phyloP scores from a whole-genome alignment of 2,888 invertebrate species.

The Melanostoma scalare region DNA sequence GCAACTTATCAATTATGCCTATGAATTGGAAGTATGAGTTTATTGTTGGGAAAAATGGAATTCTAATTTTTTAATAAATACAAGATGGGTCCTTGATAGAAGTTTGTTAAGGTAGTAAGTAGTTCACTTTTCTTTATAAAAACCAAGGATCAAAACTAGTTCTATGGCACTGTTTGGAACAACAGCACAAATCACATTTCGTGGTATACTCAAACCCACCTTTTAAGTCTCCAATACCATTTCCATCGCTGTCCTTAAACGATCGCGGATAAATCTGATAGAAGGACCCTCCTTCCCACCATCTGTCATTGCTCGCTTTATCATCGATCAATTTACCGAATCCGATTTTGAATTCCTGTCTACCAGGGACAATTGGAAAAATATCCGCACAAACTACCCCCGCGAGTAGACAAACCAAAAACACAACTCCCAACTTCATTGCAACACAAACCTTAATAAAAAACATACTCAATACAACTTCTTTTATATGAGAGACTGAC shows the following conservation, averaged over 20 bases:
- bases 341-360: constrained; percentile 71
- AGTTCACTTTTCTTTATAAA: no score
- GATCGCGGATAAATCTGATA: constrained; percentile 95
- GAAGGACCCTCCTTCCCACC: constrained; percentile 90
- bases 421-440: constrained; percentile 9
- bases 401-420: constrained; percentile 1
- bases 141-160: no score
- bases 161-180: no score
- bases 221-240: constrained; percentile 92
- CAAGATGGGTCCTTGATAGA: no score
- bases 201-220: constrained; percentile 84
- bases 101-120: no score
- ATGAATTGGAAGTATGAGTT: constrained; percentile 21
- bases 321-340: constrained; percentile 31
- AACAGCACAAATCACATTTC: no score
- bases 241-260: constrained; percentile 91
- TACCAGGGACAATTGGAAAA: constrained; percentile 78
- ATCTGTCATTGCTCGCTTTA: constrained; percentile 81
- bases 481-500: no score
- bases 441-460: neutral
- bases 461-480: no score
- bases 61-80: no score
- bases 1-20: constrained; percentile 84
- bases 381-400: constrained; percentile 73
- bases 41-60: neutral